These are phyloP conservation scores for Salticus scenicus DNA, from an alignment of 2,888 invertebrate species.

Conservation along the genomic window DNA sequence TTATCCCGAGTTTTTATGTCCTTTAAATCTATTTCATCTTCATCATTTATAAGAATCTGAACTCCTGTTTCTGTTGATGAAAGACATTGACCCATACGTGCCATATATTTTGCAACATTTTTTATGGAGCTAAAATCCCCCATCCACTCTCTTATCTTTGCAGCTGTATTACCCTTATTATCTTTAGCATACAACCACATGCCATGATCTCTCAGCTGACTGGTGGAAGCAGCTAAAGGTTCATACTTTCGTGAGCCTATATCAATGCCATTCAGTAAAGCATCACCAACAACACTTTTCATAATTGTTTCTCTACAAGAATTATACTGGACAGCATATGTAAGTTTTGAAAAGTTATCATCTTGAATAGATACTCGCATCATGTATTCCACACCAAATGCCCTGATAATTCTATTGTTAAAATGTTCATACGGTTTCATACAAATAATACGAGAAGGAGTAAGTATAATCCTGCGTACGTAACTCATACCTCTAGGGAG, in stretches of 20 bases:
- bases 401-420: slow-evolving; percentile 69
- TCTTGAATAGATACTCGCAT: slow-evolving; percentile 68
- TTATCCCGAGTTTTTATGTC: slow-evolving; percentile 37
- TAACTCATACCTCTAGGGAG: slow-evolving; percentile 52
- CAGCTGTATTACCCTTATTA: slow-evolving; percentile 58
- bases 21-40: slow-evolving; percentile 29
- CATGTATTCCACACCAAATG: slow-evolving; percentile 68
- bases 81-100: slow-evolving; percentile 76
- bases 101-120: slow-evolving; percentile 75
- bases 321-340: slow-evolving; percentile 45
- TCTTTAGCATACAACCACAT: slow-evolving; percentile 72
- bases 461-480: slow-evolving; percentile 70
- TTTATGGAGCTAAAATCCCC: slow-evolving; percentile 71
- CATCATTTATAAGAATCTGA: slow-evolving; percentile 36
- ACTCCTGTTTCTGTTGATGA: slow-evolving; percentile 72
- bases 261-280: slow-evolving; percentile 50
- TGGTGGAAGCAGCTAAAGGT: slow-evolving; percentile 72
- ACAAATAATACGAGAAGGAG: slow-evolving; percentile 66
- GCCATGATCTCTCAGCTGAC: slow-evolving; percentile 73
- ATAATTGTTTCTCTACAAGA: slow-evolving; percentile 54
- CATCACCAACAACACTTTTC: slow-evolving; percentile 36
- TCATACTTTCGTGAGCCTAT: slow-evolving; percentile 71
- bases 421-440: slow-evolving; percentile 67
- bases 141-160: slow-evolving; percentile 69
- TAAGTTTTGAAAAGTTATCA: slow-evolving; percentile 68